Conservation (phyloP, 2,113 vertebrate genomes). For the Sorex araneus region DNA sequence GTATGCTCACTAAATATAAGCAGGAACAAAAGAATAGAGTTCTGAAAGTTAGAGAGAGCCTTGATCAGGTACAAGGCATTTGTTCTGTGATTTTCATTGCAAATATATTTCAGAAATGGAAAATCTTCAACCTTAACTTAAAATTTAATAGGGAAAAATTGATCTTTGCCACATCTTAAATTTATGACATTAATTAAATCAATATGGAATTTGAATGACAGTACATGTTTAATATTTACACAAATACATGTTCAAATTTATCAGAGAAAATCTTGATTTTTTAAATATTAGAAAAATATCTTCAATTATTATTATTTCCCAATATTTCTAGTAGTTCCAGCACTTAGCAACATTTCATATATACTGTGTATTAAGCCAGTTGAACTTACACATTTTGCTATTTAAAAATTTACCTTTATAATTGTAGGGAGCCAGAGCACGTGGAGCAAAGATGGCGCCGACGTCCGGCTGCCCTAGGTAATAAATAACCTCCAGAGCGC, state of each 20-base stretch:
- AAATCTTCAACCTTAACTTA: neutral
- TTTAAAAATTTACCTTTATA: neutral
- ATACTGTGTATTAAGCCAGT: neutral
- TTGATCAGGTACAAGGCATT: neutral
- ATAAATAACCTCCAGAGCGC: no score
- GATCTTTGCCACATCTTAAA: neutral
- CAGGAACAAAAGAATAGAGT: slow-evolving; percentile 51
- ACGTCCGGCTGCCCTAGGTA: no score
- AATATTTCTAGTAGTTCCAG: neutral
- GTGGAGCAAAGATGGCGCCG: no score
- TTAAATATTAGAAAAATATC: no score
- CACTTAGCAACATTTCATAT: neutral
- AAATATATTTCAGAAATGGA: slow-evolving; percentile 25
- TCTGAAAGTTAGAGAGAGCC: rapidly evolving
- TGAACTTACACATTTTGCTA: neutral
- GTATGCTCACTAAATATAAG: neutral
- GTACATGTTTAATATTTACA: neutral
- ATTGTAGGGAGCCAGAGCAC: no score
- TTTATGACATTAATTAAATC: slow-evolving; percentile 44
- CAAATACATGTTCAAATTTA: neutral
- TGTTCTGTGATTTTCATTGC: neutral
- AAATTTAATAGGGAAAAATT: neutral
- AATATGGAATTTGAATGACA: neutral
- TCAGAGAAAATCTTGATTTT: neutral
- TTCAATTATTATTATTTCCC: neutral